phyloP scores from a whole-genome alignment of 2,888 invertebrate genomes.

The Drosophila histrio region DNA sequence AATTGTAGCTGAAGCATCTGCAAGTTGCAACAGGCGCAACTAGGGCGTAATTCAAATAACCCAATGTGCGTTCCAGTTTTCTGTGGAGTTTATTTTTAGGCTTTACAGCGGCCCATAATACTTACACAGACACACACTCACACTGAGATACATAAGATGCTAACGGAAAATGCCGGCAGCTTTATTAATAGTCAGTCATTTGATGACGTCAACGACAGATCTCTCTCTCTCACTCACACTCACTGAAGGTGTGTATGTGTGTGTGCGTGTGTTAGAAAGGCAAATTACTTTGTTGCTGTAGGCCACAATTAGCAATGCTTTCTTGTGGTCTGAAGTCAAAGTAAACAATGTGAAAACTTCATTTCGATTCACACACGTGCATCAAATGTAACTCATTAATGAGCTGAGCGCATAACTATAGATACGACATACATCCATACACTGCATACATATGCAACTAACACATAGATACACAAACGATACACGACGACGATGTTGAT shows the following conservation, averaged over 20 bases:
- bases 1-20: conserved; percentile 14
- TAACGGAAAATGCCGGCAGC: conserved; percentile 68
- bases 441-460: conserved; percentile 29
- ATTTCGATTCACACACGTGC: conserved; percentile 44
- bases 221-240: background rate
- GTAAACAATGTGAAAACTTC: conserved; percentile 67
- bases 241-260: background rate
- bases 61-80: conserved; percentile 70
- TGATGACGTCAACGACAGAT: conserved; percentile 64
- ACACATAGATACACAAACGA: conserved; percentile 7
- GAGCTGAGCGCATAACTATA: conserved; percentile 45
- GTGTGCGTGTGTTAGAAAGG: conserved; percentile 24
- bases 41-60: conserved; percentile 46
- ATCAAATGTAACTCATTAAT: conserved; percentile 70
- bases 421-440: conserved; percentile 11
- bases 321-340: conserved; percentile 53
- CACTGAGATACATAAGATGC: conserved; percentile 40
- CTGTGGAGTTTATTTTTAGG: conserved; percentile 78
- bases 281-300: conserved; percentile 36
- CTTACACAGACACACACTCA: conserved; percentile 33
- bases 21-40: conserved; percentile 25
- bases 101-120: conserved; percentile 28
- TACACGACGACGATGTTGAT: conserved; percentile 20
- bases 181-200: conserved; percentile 65
- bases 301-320: conserved; percentile 46